A percentile compares a stretch with the other conserved stretches of the same genome.
Evolutionary conservation across 2,113 vertebrate species (phyloP).

Genomic region (Galeopterus variegatus): DNA sequence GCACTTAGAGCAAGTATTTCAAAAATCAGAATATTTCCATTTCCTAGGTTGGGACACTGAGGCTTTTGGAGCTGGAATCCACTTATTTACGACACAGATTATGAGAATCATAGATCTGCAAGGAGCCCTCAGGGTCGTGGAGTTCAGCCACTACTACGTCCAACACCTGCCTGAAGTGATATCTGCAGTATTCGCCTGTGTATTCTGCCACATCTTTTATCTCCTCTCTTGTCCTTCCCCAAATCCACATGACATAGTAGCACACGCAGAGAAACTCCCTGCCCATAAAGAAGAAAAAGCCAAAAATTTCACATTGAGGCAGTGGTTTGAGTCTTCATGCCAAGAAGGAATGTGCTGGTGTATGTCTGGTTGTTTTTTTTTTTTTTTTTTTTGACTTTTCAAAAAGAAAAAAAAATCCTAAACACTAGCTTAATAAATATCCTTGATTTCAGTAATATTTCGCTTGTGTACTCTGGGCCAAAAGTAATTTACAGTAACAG

Average conservation of each 20-base stretch:
- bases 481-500: slow-evolving; percentile 8
- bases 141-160: neutral
- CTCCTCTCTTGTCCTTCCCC: neutral
- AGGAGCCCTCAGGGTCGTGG: too few relatives aligned
- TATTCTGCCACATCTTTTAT: neutral
- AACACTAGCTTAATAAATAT: slow-evolving; percentile 33
- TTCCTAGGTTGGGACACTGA: neutral
- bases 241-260: neutral
- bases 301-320: neutral
- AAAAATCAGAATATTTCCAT: neutral
- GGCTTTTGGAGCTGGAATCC: neutral
- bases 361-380: neutral
- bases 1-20: neutral
- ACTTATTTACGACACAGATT: neutral
- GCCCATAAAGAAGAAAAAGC: neutral
- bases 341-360: neutral
- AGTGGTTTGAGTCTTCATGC: neutral
- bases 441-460: neutral
- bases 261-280: neutral
- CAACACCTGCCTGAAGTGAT: neutral
- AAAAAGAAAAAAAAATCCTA: neutral
- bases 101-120: neutral
- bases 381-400: neutral
- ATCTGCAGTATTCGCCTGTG: neutral
- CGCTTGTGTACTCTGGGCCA: neutral